These are phyloP conservation scores for Heliconius nattereri DNA, from an alignment of 1,140 invertebrate species.

Conservation along the genomic window DNA sequence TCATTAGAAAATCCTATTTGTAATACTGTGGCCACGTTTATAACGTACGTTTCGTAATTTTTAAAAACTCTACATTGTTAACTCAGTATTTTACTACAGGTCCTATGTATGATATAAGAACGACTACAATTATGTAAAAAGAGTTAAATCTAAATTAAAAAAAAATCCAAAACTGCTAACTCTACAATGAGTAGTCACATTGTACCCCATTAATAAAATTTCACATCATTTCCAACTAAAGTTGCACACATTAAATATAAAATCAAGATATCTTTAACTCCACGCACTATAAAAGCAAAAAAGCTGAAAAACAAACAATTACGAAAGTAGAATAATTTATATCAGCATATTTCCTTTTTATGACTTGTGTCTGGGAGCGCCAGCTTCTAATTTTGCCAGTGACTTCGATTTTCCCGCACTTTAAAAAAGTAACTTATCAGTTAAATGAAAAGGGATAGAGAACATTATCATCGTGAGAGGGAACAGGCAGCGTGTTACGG, in stretches of 20 bases:
- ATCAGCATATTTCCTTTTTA: conserved; percentile 74
- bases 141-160: too few relatives aligned
- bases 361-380: conserved; percentile 72
- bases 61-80: too few relatives aligned
- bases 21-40: too few relatives aligned
- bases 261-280: background rate
- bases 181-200: conserved; percentile 15
- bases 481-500: conserved; percentile 57
- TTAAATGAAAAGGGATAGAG: conserved; percentile 65
- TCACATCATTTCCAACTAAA: conserved; percentile 18
- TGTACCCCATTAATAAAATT: conserved; percentile 24
- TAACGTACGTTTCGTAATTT: too few relatives aligned
- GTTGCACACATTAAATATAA: background rate
- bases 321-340: conserved; percentile 45
- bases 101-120: too few relatives aligned
- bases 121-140: too few relatives aligned
- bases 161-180: background rate
- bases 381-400: conserved; percentile 75
- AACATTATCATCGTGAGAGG: conserved; percentile 41
- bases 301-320: conserved; percentile 31
- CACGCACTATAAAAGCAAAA: background rate
- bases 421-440: conserved; percentile 80
- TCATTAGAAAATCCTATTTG: too few relatives aligned
- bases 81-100: too few relatives aligned
- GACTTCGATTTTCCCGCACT: conserved; percentile 77